Conservation (phyloP, 2,797 vertebrate genomes). For the Echeneis naucrates region DNA sequence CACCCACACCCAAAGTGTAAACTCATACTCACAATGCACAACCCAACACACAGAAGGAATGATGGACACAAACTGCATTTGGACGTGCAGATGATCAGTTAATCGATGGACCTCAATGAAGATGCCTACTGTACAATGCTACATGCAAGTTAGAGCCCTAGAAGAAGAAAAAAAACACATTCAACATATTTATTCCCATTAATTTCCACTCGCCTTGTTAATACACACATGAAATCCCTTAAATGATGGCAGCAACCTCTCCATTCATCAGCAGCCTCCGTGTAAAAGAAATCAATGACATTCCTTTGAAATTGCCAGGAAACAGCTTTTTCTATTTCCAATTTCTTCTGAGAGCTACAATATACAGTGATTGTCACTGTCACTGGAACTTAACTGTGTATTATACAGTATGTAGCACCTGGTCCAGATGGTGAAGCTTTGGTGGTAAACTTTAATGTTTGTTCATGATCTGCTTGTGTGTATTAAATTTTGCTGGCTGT, state of each 20-base stretch:
- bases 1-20: conserved; percentile 23
- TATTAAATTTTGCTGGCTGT: background rate
- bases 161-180: conserved; percentile 62
- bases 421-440: background rate
- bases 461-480: conserved; percentile 7
- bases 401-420: conserved; percentile 33
- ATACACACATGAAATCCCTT: background rate
- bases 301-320: conserved; percentile 7
- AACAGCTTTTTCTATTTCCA: background rate
- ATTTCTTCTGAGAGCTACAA: conserved; percentile 8
- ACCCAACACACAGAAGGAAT: conserved; percentile 34
- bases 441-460: background rate
- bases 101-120: conserved; percentile 34
- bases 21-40: conserved; percentile 28
- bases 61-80: conserved; percentile 31
- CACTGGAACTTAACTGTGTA: conserved; percentile 25
- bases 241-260: conserved; percentile 33
- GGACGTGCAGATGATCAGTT: conserved; percentile 45
- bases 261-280: background rate
- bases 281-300: conserved; percentile 31
- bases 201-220: conserved; percentile 9
- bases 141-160: conserved; percentile 68
- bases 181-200: conserved; percentile 44
- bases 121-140: conserved; percentile 52
- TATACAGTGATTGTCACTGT: conserved; percentile 27